Evolutionary conservation across 2,113 vertebrate genomes (phyloP).

Genomic region (Heterocephalus glaber): DNA sequence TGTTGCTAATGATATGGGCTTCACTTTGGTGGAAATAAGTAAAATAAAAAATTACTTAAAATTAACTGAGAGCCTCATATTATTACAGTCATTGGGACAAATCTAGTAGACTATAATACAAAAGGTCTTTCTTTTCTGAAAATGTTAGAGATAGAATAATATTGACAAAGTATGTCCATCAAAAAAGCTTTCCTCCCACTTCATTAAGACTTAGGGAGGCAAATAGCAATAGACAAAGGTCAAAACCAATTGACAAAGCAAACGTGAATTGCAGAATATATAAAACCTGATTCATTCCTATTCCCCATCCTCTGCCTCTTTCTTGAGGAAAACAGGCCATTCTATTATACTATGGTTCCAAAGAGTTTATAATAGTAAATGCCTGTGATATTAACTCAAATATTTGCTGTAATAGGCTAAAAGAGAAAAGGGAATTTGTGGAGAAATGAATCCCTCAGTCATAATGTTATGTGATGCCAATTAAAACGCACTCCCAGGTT

Average conservation of each 20-base stretch:
- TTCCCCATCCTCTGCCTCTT: neutral
- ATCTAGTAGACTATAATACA: neutral
- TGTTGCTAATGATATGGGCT: neutral
- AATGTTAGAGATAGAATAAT: neutral
- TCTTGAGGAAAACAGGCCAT: slow-evolving; percentile 18
- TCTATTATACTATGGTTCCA: neutral
- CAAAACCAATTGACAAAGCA: neutral
- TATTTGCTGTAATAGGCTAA: slow-evolving; percentile 67
- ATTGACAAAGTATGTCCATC: neutral
- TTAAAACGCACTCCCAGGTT: slow-evolving; percentile 80
- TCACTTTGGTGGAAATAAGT: neutral
- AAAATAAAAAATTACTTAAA: neutral
- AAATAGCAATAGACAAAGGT: slow-evolving; percentile 31
- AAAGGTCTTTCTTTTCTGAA: neutral
- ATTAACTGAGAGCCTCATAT: neutral
- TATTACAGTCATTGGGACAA: neutral
- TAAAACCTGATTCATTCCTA: neutral
- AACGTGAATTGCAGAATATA: neutral
- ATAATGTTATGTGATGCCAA: slow-evolving; percentile 74
- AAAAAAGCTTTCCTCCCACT: neutral
- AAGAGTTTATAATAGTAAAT: slow-evolving; percentile 75
- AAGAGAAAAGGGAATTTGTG: slow-evolving; percentile 6
- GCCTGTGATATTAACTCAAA: slow-evolving; percentile 71
- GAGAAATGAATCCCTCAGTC: slow-evolving; percentile 67
- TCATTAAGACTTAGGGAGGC: neutral